Evolutionary conservation across 2,888 invertebrate species (phyloP), one percentile per base, ranked within the genome.

Genomic region (Hemistola chrysoprasaria): DNA sequence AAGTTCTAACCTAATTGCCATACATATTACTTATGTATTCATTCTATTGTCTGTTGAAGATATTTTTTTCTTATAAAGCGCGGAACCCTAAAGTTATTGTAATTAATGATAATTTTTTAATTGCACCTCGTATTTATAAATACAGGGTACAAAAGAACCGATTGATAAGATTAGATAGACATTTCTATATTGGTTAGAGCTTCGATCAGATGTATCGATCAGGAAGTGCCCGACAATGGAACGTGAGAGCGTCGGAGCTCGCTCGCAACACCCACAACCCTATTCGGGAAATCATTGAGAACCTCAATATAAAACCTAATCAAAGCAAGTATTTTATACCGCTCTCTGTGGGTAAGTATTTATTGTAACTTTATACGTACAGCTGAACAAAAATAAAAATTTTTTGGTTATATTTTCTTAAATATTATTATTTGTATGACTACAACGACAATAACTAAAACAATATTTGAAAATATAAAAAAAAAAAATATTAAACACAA

Each of bases 311-410:
- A 22, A 92, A 94, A 54, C 98, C 98, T 0, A 97, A 99, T 87
- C 97, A 98, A 2, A 91, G 94, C 22, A 99, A 98, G 77, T 90
- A 91, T 32, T 93, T 98, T 88, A 98, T 99, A 61, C 95, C 97
- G 1, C 90, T 97, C 21, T 97, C 97, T 23, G 93, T 97, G 62
- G 97, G 97, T 97, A 71, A 93, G 95, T 91, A 22, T 1, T 6
- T 43, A 31, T 16, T 4, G 4, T 16, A 16, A 2, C 3, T 16
- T 16, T 16, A 2, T 16, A 4, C 16, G 16, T 16, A 2, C 16
- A 16, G 16, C 16, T n/a, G n/a, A n/a, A n/a, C n/a, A n/a, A n/a
- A n/a, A n/a, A n/a, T n/a, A n/a, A n/a, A n/a, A n/a, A n/a, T n/a
- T n/a, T n/a, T n/a, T n/a, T n/a, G n/a, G n/a, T n/a, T n/a, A n/a